Conservation (phyloP, 2,797 vertebrate genomes). For the Oophaga sylvatica region DNA sequence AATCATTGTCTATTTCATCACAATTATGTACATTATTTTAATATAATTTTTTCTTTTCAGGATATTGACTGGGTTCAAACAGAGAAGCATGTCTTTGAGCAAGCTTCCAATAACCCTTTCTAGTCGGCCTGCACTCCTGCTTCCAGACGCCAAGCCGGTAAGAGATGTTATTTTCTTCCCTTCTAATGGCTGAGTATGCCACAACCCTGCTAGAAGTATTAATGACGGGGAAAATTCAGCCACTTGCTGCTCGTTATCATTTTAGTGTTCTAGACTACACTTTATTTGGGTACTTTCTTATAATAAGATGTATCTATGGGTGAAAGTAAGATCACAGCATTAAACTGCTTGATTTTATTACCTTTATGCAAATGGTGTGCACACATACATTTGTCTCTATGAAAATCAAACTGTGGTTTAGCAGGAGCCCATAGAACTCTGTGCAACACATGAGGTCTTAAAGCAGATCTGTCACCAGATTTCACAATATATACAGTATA, state of each 20-base stretch:
- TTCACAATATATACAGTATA: no score
- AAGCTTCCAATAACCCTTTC: constrained; percentile 95
- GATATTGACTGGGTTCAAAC: constrained; percentile 99
- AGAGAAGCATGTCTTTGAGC: constrained; percentile 98
- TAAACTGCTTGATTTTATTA: no score
- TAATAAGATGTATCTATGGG: no score
- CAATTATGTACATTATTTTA: not conserved
- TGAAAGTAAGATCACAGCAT: no score
- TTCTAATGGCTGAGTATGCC: not conserved
- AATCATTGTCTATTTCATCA: not conserved
- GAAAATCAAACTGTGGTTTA: no score
- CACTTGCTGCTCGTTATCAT: not conserved
- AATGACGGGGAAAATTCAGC: not conserved
- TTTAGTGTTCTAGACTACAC: not conserved
- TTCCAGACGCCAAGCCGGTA: constrained; percentile 98
- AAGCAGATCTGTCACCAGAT: no score
- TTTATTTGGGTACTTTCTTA: not conserved
- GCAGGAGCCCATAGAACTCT: no score
- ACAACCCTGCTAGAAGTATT: not conserved
- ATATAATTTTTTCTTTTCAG: constrained; percentile 69
- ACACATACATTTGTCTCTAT: no score
- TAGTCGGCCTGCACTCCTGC: constrained; percentile 96
- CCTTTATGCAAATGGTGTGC: no score
- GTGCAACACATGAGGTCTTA: no score
- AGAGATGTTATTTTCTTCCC: constrained; percentile 64